These are phyloP conservation scores for Hirudinaria manillensis DNA, from an alignment of 2,888 invertebrate genomes.

Conservation along the genomic window DNA sequence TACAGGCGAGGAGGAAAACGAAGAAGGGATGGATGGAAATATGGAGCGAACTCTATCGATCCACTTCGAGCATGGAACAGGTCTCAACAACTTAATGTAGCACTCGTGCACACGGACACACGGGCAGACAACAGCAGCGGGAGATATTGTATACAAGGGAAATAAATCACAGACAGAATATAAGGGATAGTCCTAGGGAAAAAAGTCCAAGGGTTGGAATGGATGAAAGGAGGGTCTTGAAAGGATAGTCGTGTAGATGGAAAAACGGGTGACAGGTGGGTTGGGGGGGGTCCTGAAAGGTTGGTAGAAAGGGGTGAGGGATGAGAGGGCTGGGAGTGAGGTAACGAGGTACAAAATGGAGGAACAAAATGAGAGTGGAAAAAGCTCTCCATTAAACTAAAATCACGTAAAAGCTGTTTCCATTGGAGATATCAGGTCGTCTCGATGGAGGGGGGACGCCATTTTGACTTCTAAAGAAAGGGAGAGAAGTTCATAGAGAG, in stretches of 20 bases:
- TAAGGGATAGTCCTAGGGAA: no score
- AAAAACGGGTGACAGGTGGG: not conserved
- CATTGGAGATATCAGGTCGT: no score
- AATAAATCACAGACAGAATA: not conserved
- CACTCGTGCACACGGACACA: not conserved
- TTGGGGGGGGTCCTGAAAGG: not conserved
- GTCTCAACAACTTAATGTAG: no score
- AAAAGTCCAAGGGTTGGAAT: not conserved
- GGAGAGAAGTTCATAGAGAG: not conserved
- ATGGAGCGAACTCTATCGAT: not conserved
- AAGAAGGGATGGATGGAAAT: not conserved
- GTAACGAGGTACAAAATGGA: constrained; percentile 2
- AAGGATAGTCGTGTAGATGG: constrained; percentile 1
- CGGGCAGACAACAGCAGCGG: not conserved
- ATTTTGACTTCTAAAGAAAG: not conserved
- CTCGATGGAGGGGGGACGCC: no score
- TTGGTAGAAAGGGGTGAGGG: not conserved
- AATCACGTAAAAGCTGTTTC: no score
- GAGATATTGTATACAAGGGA: not conserved
- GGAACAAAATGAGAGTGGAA: not conserved
- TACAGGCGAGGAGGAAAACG: not conserved
- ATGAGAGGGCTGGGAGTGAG: not conserved
- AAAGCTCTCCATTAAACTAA: no score
- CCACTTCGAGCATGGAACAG: no score
- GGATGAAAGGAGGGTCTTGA: not conserved